Conservation (phyloP, 2,797 vertebrate genomes). For the Poliocrania exsul region DNA sequence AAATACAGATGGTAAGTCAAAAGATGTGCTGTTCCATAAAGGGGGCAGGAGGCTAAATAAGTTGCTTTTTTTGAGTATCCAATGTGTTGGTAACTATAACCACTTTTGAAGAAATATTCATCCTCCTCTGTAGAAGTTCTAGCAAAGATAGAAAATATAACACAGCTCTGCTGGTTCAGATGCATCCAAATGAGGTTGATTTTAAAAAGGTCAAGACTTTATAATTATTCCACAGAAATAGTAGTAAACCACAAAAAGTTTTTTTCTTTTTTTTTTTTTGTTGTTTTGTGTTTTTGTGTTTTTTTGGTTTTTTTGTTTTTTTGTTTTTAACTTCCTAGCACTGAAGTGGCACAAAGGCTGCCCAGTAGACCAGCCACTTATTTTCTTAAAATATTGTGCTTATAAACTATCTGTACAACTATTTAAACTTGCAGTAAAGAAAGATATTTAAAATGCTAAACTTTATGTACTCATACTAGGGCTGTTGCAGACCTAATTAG, state of each 20-base stretch:
- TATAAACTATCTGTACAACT: conserved; percentile 89
- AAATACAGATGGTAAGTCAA: conserved; percentile 58
- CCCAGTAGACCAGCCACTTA: conserved; percentile 83
- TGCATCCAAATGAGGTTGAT: conserved; percentile 83
- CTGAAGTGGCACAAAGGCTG: conserved; percentile 82
- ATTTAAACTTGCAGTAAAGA: conserved; percentile 87
- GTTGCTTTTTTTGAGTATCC: conserved; percentile 71
- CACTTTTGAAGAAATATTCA: conserved; percentile 87
- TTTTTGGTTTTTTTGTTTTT: neutral
- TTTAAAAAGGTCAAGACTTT: conserved; percentile 85
- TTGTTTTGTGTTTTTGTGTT: neutral
- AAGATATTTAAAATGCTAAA: conserved; percentile 82
- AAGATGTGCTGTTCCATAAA: conserved; percentile 60
- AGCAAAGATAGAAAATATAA: conserved; percentile 97
- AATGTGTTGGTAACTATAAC: conserved; percentile 82
- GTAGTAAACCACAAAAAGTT: conserved; percentile 81
- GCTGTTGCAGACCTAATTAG: conserved; percentile 80
- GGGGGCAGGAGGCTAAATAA: conserved; percentile 50
- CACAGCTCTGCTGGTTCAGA: conserved; percentile 93
- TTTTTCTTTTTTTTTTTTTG: conserved; percentile 18
- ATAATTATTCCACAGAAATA: conserved; percentile 88
- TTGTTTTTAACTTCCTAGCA: conserved; percentile 76
- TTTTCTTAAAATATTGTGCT: conserved; percentile 87
- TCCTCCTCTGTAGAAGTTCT: conserved; percentile 87
- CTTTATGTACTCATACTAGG: conserved; percentile 78